These are phyloP conservation scores for Mustelus asterias DNA, from an alignment of 2,113 vertebrate genomes.

Conservation along the genomic window DNA sequence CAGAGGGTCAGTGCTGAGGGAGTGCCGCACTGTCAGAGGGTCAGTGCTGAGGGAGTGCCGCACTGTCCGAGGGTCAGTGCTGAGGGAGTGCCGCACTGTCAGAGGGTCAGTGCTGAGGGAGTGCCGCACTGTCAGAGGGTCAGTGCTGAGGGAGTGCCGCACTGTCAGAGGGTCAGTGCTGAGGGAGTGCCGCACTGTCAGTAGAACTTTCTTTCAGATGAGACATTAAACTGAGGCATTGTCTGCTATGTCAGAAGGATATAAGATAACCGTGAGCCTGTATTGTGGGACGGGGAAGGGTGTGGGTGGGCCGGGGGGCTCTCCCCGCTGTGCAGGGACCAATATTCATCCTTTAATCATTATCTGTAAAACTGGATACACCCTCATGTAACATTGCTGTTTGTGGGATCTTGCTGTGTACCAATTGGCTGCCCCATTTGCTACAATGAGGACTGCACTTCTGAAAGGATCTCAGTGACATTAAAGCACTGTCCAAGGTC, in stretches of 20 bases:
- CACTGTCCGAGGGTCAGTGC: too few relatives aligned
- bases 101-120: too few relatives aligned
- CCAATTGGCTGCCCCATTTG: not conserved
- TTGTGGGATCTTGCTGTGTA: not conserved
- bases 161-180: not conserved
- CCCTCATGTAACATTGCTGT: not conserved
- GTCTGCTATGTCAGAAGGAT: not conserved
- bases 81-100: too few relatives aligned
- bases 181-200: not conserved
- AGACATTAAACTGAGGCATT: not conserved
- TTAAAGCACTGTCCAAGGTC: not conserved
- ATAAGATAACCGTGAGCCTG: not conserved
- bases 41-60: too few relatives aligned
- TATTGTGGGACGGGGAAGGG: not conserved
- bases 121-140: too few relatives aligned
- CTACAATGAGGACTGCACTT: not conserved
- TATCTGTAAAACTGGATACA: too few relatives aligned
- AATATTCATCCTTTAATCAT: not conserved
- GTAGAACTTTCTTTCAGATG: not conserved
- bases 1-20: too few relatives aligned
- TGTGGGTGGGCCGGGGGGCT: too few relatives aligned
- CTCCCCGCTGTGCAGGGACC: not conserved
- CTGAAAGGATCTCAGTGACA: not conserved
- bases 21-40: too few relatives aligned
- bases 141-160: not conserved